Evolutionary conservation across 2,113 vertebrate species (phyloP).

Genomic region (Notechis scutatus): DNA sequence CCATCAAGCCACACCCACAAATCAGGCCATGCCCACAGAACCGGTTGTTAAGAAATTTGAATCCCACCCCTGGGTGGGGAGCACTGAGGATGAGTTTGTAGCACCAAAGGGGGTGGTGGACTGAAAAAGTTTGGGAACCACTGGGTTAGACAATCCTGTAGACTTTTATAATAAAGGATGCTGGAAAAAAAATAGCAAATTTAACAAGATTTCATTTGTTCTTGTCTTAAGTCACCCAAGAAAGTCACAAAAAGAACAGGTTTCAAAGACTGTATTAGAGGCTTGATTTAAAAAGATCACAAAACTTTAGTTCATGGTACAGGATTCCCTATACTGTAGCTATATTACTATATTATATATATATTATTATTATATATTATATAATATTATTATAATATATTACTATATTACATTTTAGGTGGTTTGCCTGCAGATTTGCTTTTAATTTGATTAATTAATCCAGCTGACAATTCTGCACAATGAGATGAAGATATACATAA

Average conservation of each 20-base stretch:
- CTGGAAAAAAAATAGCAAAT: background rate
- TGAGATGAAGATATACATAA: too few relatives aligned
- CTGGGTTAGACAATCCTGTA: background rate
- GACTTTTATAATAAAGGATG: background rate
- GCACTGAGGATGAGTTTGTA: too few relatives aligned
- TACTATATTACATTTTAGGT: background rate
- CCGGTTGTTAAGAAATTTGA: too few relatives aligned
- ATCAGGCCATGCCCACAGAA: too few relatives aligned
- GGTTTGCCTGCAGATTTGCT: background rate
- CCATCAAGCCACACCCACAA: too few relatives aligned
- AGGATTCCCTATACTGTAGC: background rate
- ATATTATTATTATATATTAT: too few relatives aligned
- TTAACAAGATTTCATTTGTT: background rate
- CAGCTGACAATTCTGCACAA: too few relatives aligned
- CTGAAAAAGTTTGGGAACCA: too few relatives aligned
- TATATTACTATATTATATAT: too few relatives aligned
- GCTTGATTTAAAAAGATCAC: background rate
- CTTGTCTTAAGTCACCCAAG: background rate
- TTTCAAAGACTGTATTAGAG: background rate
- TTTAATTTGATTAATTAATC: background rate
- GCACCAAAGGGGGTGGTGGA: too few relatives aligned
- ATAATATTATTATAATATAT: too few relatives aligned
- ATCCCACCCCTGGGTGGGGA: too few relatives aligned
- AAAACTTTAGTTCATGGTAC: background rate
- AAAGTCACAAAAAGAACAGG: background rate